Evolutionary conservation across 2,797 vertebrate species (phyloP).

Genomic region (Smutsia temminckii): DNA sequence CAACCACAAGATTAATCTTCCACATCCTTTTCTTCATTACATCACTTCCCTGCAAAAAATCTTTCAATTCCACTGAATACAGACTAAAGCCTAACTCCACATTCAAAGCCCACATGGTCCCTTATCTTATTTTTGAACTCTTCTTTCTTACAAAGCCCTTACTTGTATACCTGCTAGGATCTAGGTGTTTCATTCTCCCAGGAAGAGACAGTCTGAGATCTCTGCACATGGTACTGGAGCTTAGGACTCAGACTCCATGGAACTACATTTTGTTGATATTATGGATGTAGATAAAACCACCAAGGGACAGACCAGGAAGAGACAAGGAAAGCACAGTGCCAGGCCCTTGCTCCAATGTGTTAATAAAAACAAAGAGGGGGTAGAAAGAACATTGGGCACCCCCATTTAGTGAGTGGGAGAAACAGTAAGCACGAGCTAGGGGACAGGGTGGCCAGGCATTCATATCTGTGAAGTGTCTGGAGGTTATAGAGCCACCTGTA

Average conservation of each 20-base stretch:
- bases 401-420: neutral
- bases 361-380: neutral
- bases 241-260: neutral
- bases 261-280: neutral
- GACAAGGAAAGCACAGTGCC: neutral
- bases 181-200: neutral
- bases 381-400: neutral
- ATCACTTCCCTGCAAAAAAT: slow-evolving; percentile 36
- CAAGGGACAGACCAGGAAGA: neutral
- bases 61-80: neutral
- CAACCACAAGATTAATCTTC: slow-evolving; percentile 43
- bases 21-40: slow-evolving; percentile 29
- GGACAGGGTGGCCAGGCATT: no score
- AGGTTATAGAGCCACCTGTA: neutral
- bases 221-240: neutral
- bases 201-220: slow-evolving; percentile 1
- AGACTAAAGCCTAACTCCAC: neutral
- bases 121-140: neutral
- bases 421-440: neutral
- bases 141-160: slow-evolving; percentile 38
- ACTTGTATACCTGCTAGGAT: neutral
- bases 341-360: neutral
- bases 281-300: neutral
- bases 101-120: neutral
- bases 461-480: neutral